These are phyloP conservation scores for Pilophorus perplexus DNA, from an alignment of 2,888 invertebrate genomes.

Conservation along the genomic window DNA sequence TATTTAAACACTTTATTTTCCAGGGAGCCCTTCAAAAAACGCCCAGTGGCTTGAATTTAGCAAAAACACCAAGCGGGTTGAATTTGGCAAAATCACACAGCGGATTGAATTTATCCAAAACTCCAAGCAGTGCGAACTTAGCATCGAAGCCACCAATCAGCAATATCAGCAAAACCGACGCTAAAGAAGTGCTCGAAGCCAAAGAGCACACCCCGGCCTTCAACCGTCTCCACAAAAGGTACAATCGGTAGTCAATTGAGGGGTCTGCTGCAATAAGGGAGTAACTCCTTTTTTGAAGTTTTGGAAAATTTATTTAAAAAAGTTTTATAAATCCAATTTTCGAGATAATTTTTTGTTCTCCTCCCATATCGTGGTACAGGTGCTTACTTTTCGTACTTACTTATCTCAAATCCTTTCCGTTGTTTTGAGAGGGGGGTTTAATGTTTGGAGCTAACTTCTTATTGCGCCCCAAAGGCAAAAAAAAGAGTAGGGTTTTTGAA, in stretches of 20 bases:
- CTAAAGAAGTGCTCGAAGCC: constrained; percentile 19
- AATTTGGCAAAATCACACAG: constrained; percentile 31
- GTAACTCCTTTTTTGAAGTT: constrained; percentile 9
- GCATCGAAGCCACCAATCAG: constrained; percentile 26
- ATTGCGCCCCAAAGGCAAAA: not conserved
- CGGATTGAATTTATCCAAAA: constrained; percentile 21
- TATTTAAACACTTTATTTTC: too few species aligned
- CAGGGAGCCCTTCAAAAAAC: constrained; percentile 22
- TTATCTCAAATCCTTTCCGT: not conserved
- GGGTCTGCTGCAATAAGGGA: constrained; percentile 4
- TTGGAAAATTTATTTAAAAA: not conserved
- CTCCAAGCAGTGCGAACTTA: constrained; percentile 11
- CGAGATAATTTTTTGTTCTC: not conserved
- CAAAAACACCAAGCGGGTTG: constrained; percentile 12
- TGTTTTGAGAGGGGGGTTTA: not conserved
- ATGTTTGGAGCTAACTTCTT: constrained; percentile 1
- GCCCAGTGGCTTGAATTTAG: constrained; percentile 18
- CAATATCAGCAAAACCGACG: constrained; percentile 15
- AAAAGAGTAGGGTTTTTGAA: not conserved
- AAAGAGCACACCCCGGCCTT: constrained; percentile 39
- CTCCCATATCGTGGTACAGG: constrained; percentile 1
- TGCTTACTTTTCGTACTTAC: not conserved
- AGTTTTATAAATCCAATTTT: not conserved
- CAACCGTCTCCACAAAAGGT: constrained; percentile 22
- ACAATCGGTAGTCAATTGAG: not conserved